These are phyloP conservation scores for Aptenodytes patagonicus DNA, from an alignment of 2,113 vertebrate species.

Conservation along the genomic window DNA sequence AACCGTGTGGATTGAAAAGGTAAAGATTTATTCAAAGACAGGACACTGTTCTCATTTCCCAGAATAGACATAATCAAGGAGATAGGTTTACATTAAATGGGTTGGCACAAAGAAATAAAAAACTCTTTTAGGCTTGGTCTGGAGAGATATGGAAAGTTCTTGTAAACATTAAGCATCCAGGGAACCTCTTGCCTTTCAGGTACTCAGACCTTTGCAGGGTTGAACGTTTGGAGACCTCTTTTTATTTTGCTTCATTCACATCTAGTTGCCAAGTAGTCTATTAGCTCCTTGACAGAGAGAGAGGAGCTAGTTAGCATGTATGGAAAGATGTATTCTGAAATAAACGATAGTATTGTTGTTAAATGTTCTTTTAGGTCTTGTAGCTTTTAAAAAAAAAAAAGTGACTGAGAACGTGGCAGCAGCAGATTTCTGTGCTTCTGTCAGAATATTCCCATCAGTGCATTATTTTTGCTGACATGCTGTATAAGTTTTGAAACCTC, in stretches of 20 bases:
- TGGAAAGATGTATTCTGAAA: not conserved
- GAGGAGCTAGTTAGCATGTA: not conserved
- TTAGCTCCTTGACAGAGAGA: not conserved
- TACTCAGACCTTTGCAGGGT: not conserved
- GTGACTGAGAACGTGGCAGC: not conserved
- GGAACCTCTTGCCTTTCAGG: not conserved
- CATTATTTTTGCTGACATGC: not conserved
- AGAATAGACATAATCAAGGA: not conserved
- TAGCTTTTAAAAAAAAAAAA: not conserved
- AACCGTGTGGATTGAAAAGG: not conserved
- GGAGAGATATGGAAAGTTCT: fast-evolving
- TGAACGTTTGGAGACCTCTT: not conserved
- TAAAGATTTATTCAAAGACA: not conserved
- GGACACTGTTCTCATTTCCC: not conserved
- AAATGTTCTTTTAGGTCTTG: not conserved
- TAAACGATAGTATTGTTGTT: not conserved
- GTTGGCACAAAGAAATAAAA: not conserved
- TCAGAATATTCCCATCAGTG: not conserved
- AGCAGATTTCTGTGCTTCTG: not conserved
- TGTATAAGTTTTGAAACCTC: not conserved
- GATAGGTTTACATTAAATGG: not conserved
- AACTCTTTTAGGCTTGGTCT: not conserved
- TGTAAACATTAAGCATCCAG: not conserved
- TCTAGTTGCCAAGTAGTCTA: not conserved
- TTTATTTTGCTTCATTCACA: not conserved